phyloP scores from a whole-genome alignment of 2,797 vertebrate genomes.

The Gymnoscopelus braueri region DNA sequence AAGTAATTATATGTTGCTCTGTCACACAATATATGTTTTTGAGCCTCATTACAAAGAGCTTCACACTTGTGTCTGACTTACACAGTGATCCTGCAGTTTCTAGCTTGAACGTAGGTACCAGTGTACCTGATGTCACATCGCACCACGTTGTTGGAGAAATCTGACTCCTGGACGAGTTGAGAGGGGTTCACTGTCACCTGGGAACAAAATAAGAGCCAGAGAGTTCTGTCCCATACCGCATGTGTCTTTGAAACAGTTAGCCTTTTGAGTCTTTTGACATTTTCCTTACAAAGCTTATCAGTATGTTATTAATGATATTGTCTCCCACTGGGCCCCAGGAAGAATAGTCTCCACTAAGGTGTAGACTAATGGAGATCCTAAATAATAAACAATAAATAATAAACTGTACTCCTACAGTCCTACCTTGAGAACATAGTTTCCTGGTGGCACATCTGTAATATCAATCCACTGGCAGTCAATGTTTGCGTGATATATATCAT shows the following conservation, averaged over 20 bases:
- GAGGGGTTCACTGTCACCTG: constrained; percentile 87
- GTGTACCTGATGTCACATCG: constrained; percentile 84
- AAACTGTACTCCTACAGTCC: not conserved
- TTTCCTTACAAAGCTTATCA: too few species aligned
- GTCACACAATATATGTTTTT: not conserved
- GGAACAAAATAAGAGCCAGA: not conserved
- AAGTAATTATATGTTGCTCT: not conserved
- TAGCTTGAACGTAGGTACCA: constrained; percentile 78
- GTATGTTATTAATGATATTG: too few species aligned
- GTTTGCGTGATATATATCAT: constrained; percentile 86
- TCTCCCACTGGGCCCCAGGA: too few species aligned
- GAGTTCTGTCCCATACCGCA: not conserved
- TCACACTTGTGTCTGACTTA: constrained; percentile 50
- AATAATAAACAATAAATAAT: too few species aligned
- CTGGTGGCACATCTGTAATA: constrained; percentile 85
- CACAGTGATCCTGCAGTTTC: constrained; percentile 82
- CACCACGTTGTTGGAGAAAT: constrained; percentile 85
- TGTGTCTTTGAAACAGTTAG: too few species aligned
- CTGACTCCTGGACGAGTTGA: constrained; percentile 81
- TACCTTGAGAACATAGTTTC: constrained; percentile 85
- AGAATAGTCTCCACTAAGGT: too few species aligned
- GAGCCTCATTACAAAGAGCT: not conserved
- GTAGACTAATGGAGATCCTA: too few species aligned
- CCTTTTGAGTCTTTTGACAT: too few species aligned
- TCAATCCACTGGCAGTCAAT: constrained; percentile 91